phyloP scores from a whole-genome alignment of 2,888 invertebrate species.

The Lingula anatina region DNA sequence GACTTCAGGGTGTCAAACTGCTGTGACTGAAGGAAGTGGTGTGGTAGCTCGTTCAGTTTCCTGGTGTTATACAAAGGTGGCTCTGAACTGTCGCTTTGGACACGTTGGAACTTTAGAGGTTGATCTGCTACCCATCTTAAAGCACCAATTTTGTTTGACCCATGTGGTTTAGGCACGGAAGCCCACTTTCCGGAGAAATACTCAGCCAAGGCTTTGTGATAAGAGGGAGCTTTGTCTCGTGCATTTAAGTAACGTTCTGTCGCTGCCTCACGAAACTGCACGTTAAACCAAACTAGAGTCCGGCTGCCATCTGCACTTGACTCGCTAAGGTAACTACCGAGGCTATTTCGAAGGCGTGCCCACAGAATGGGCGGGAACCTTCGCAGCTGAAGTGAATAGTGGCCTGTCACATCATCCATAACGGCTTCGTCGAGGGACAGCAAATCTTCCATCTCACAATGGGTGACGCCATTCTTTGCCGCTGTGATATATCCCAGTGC shows the following conservation, averaged over 20 bases:
- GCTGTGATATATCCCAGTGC: slow-evolving; percentile 70
- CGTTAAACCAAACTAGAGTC: slow-evolving; percentile 63
- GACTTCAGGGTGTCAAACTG: slow-evolving; percentile 58
- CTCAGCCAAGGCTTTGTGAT: slow-evolving; percentile 46
- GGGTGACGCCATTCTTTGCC: slow-evolving; percentile 72
- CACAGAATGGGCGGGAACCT: slow-evolving; percentile 38
- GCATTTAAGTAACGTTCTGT: slow-evolving; percentile 58
- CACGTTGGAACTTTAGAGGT: slow-evolving; percentile 25
- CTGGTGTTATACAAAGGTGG: slow-evolving; percentile 63
- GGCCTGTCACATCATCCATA: slow-evolving; percentile 25
- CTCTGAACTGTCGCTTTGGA: slow-evolving; percentile 16
- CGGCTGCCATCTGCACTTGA: slow-evolving; percentile 25
- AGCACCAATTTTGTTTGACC: no score
- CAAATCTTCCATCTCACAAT: slow-evolving; percentile 70
- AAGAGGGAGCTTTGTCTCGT: slow-evolving; percentile 44
- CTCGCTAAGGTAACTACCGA: slow-evolving; percentile 25
- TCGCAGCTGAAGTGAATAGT: slow-evolving; percentile 21
- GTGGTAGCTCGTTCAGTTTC: slow-evolving; percentile 77
- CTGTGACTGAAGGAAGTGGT: slow-evolving; percentile 64
- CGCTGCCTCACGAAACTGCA: slow-evolving; percentile 62
- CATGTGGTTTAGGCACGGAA: no score
- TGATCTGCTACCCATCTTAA: no score
- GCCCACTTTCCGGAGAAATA: slow-evolving; percentile 45
- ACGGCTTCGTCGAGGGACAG: slow-evolving; percentile 48
- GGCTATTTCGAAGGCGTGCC: slow-evolving; percentile 29